Percentiles rank a stretch among this genome's conserved stretches.
Conservation (phyloP, 2,797 vertebrate species). For the Lemur catta region DNA sequence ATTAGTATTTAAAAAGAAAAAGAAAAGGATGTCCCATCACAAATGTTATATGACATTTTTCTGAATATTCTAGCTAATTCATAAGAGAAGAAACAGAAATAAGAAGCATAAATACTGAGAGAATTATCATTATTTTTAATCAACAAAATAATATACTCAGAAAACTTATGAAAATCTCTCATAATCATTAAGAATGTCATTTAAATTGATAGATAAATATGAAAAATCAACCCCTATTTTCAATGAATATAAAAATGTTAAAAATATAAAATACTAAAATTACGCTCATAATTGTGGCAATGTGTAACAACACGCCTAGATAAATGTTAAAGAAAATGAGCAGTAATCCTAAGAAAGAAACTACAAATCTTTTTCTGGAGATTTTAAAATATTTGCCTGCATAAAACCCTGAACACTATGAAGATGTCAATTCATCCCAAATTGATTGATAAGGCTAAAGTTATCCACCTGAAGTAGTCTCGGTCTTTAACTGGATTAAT, state of each 20-base stretch:
- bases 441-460: background rate
- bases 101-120: background rate
- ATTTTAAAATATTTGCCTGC: background rate
- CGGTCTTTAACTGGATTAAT: background rate
- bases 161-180: conserved; percentile 10
- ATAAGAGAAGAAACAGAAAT: conserved; percentile 4
- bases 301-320: background rate
- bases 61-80: background rate
- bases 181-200: conserved; percentile 12
- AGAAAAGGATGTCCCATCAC: background rate
- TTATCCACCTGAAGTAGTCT: background rate
- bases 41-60: background rate
- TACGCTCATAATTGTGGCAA: background rate
- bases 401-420: background rate
- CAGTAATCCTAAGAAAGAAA: background rate
- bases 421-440: background rate
- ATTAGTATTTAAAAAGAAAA: background rate
- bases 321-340: background rate
- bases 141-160: background rate
- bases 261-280: background rate
- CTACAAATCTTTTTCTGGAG: background rate
- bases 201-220: background rate
- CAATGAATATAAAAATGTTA: background rate
- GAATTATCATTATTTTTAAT: conserved; percentile 9
- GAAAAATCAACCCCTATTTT: background rate